Percentiles rank a stretch among this genome's conserved stretches.
Conservation (phyloP, 2,888 invertebrate genomes). For the Octonoba sinensis region DNA sequence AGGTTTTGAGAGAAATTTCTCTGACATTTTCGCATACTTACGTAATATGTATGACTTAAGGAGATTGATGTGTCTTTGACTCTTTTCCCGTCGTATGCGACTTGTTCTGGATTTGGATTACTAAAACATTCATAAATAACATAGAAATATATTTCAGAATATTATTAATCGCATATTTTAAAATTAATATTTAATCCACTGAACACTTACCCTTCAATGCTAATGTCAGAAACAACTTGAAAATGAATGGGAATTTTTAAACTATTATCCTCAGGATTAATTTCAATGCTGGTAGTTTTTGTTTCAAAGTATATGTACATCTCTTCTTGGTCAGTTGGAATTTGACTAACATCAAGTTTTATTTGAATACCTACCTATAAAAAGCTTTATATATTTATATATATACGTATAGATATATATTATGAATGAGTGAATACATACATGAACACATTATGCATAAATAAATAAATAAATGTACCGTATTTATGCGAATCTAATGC, state of each 20-base stretch:
- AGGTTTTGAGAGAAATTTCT: not conserved
- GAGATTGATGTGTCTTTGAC: conserved; percentile 11
- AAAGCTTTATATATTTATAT: too few relatives aligned
- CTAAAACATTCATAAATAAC: conserved; percentile 17
- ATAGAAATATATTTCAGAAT: too few relatives aligned
- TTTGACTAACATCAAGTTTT: conserved; percentile 48
- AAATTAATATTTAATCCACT: too few relatives aligned
- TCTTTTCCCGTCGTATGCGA: conserved; percentile 40
- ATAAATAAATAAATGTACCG: too few relatives aligned
- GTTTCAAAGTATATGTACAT: conserved; percentile 30
- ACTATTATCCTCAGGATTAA: conserved; percentile 34
- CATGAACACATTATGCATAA: too few relatives aligned
- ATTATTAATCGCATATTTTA: too few relatives aligned
- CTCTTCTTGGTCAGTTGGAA: conserved; percentile 30
- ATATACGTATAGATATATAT: too few relatives aligned
- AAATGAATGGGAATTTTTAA: conserved; percentile 26
- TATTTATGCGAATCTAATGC: too few relatives aligned
- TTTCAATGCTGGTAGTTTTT: conserved; percentile 44
- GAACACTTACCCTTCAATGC: conserved; percentile 46
- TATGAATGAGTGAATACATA: too few relatives aligned
- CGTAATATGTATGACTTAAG: conserved; percentile 52
- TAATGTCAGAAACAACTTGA: conserved; percentile 38
- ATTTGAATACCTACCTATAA: conserved; percentile 32
- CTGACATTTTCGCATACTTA: conserved; percentile 16
- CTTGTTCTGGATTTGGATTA: conserved; percentile 38